Conservation (phyloP, 35 echinoderm and acorn worm species). For the Apostichopus californicus region DNA sequence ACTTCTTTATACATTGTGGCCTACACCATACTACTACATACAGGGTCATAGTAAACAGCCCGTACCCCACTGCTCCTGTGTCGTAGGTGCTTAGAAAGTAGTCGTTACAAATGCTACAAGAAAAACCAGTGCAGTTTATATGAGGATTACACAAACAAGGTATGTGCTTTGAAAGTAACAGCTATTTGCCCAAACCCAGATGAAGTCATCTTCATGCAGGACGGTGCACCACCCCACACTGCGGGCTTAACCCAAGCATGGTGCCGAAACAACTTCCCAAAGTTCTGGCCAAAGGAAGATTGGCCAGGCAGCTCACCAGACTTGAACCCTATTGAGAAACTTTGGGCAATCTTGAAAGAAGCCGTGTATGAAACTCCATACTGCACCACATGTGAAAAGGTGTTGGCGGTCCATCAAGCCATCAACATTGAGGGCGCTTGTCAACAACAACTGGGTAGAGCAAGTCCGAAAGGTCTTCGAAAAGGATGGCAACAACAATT, state of each 20-base stretch:
- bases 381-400: slow-evolving; percentile 32
- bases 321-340: slow-evolving; percentile 20
- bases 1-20: no score
- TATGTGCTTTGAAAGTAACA: no score
- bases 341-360: slow-evolving; percentile 41
- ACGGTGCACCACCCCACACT: slow-evolving; percentile 8
- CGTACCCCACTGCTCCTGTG: no score
- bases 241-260: background rate
- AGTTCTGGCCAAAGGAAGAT: slow-evolving; percentile 23
- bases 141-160: no score
- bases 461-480: slow-evolving; percentile 24
- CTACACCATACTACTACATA: no score
- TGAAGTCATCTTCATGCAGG: slow-evolving; percentile 14
- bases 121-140: no score
- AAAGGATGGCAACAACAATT: slow-evolving; percentile 41
- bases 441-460: slow-evolving; percentile 29
- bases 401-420: slow-evolving; percentile 38
- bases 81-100: no score
- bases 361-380: slow-evolving; percentile 31
- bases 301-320: slow-evolving; percentile 49
- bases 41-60: no score
- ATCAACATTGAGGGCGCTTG: slow-evolving; percentile 9
- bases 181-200: background rate
- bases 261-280: slow-evolving; percentile 33
- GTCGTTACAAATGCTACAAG: no score